Conservation (phyloP, 2,888 invertebrate genomes). For the Cheilosia urbana region DNA sequence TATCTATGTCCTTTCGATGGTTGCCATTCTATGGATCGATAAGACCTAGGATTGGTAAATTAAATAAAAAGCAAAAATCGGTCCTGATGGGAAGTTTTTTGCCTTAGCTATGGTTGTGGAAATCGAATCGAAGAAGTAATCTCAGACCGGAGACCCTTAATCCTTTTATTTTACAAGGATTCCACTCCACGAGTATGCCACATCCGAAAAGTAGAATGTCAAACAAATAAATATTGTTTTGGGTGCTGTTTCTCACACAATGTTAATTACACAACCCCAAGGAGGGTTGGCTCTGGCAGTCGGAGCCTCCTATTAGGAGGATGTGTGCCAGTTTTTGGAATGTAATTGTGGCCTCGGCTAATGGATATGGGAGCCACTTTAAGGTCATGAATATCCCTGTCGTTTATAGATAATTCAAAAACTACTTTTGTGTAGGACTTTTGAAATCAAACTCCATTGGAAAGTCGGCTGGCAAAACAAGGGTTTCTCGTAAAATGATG, state of each 20-base stretch:
- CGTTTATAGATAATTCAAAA: slow-evolving; percentile 61
- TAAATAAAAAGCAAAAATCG: slow-evolving; percentile 31
- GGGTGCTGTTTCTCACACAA: slow-evolving; percentile 11
- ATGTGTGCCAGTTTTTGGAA: slow-evolving; percentile 23
- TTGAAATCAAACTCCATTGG: slow-evolving; percentile 57
- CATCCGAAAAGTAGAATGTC: slow-evolving; percentile 38
- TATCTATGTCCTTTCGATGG: slow-evolving; percentile 47
- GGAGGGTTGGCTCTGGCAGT: not conserved
- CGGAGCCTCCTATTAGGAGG: too few species aligned
- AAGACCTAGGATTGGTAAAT: slow-evolving; percentile 17
- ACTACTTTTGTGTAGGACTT: slow-evolving; percentile 45
- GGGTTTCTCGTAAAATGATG: slow-evolving; percentile 40
- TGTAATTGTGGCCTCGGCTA: slow-evolving; percentile 57
- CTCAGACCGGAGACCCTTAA: slow-evolving; percentile 6
- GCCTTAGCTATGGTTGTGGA: not conserved
- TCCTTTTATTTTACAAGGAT: slow-evolving; percentile 29
- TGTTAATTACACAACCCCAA: slow-evolving; percentile 42
- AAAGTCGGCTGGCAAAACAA: slow-evolving; percentile 8
- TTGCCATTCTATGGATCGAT: slow-evolving; percentile 16
- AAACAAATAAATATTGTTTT: slow-evolving; percentile 43
- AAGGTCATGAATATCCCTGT: slow-evolving; percentile 54
- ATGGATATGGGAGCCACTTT: slow-evolving; percentile 58
- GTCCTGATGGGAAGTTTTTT: not conserved
- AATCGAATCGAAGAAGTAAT: slow-evolving; percentile 15
- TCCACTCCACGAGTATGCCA: not conserved